Percentiles rank a stretch among this genome's conserved stretches.
Conservation (phyloP, 2,797 vertebrate genomes). For the Rhinatrema bivittatum region DNA sequence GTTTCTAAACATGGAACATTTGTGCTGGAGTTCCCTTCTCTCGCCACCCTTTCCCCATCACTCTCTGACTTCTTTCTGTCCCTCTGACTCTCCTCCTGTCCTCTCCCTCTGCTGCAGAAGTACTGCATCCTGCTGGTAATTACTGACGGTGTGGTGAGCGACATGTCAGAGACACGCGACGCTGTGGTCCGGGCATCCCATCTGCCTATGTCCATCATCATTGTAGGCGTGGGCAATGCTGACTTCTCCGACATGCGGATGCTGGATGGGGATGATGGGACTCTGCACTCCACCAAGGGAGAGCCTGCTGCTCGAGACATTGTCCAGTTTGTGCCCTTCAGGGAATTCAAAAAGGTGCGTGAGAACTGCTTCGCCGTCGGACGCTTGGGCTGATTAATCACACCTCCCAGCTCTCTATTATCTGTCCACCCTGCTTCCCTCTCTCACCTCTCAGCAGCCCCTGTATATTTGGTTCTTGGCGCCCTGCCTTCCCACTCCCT, state of each 20-base stretch:
- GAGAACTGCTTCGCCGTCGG: accelerated
- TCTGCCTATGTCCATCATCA: conserved; percentile 68
- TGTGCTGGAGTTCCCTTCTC: neutral
- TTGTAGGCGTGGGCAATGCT: conserved; percentile 61
- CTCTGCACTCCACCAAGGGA: conserved; percentile 48
- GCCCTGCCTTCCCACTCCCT: too few species aligned
- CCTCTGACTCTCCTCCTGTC: too few species aligned
- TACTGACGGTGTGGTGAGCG: conserved; percentile 62
- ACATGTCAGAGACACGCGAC: conserved; percentile 61
- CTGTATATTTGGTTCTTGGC: too few species aligned
- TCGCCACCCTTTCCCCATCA: neutral
- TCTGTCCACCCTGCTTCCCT: too few species aligned
- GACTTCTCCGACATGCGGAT: conserved; percentile 67
- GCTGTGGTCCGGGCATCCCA: conserved; percentile 60
- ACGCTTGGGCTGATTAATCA: too few species aligned
- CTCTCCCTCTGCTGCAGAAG: conserved; percentile 42
- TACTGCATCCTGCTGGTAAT: conserved; percentile 65
- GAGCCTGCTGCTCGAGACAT: conserved; percentile 55
- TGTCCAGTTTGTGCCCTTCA: conserved; percentile 65
- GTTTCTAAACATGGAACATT: too few species aligned
- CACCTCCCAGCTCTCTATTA: neutral
- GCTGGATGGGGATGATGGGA: conserved; percentile 59
- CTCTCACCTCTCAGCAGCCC: neutral
- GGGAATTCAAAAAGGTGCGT: conserved; percentile 67
- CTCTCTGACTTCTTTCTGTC: neutral